These are phyloP conservation scores for Hypselothyrea guttata DNA, from an alignment of 2,888 invertebrate genomes.

Conservation along the genomic window DNA sequence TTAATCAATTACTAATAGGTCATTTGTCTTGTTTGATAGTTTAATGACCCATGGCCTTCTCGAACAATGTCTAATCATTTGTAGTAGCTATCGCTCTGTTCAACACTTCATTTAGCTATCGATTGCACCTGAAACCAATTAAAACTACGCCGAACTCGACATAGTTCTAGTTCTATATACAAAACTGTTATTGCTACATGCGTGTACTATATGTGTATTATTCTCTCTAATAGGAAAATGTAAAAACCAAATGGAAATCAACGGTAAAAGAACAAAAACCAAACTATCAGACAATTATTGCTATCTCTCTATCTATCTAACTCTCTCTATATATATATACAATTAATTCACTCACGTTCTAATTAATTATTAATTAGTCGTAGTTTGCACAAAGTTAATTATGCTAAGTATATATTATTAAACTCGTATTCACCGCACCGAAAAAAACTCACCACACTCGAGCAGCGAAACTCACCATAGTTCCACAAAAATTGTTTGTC, in stretches of 20 bases:
- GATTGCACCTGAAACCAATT: constrained; percentile 30
- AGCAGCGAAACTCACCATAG: not conserved
- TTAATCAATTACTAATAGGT: too few species aligned
- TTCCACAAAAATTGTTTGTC: constrained; percentile 68
- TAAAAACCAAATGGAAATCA: constrained; percentile 82
- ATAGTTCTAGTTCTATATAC: constrained; percentile 23
- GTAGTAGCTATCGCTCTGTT: not conserved
- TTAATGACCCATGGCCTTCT: not conserved
- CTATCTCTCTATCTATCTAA: constrained; percentile 14
- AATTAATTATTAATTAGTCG: constrained; percentile 22
- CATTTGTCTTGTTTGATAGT: too few species aligned
- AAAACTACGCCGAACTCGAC: not conserved
- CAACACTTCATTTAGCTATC: constrained; percentile 29
- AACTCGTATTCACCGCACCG: not conserved
- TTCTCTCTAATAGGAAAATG: constrained; percentile 81
- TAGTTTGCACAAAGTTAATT: constrained; percentile 32
- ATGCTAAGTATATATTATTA: constrained; percentile 5
- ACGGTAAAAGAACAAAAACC: constrained; percentile 79
- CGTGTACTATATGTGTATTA: constrained; percentile 43
- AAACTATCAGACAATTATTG: constrained; percentile 30
- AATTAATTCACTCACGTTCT: constrained; percentile 17
- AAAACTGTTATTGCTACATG: constrained; percentile 25
- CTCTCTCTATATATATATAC: constrained; percentile 29
- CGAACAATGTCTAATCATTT: not conserved
- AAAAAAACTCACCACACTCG: constrained; percentile 7